A percentile compares a stretch with the other conserved stretches of the same genome.
Evolutionary conservation across 2,113 vertebrate genomes (phyloP).

Genomic region (Proterorhinus semilunaris): DNA sequence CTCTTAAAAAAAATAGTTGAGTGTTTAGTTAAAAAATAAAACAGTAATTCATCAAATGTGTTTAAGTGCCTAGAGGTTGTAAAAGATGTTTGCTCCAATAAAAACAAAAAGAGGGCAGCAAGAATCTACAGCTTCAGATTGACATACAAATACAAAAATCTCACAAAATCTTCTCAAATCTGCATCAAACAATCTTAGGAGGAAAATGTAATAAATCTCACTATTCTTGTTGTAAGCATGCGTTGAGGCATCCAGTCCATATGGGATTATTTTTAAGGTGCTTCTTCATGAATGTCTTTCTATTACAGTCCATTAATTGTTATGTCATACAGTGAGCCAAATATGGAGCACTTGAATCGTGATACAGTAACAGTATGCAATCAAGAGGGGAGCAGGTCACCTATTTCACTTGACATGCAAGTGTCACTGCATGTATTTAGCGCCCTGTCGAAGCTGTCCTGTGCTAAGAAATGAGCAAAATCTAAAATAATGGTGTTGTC

Average conservation of each 20-base stretch:
- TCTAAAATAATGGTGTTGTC: slow-evolving; percentile 30
- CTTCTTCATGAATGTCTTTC: slow-evolving; percentile 30
- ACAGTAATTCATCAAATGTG: background rate
- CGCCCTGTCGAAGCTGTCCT: slow-evolving; percentile 24
- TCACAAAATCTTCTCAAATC: background rate
- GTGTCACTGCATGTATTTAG: slow-evolving; percentile 37
- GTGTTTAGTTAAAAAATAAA: background rate
- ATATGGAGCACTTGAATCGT: slow-evolving; percentile 31
- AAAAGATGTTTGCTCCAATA: slow-evolving; percentile 16
- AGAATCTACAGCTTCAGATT: background rate
- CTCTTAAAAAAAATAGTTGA: slow-evolving; percentile 42
- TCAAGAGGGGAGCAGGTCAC: slow-evolving; percentile 43
- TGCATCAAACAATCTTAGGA: no score
- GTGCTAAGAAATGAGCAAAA: slow-evolving; percentile 26
- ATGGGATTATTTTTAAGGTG: slow-evolving; percentile 18
- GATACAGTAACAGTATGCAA: slow-evolving; percentile 43
- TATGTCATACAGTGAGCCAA: slow-evolving; percentile 45
- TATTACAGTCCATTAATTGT: slow-evolving; percentile 48
- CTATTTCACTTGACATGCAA: slow-evolving; percentile 46
- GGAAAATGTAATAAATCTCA: background rate
- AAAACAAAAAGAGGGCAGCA: slow-evolving; percentile 32
- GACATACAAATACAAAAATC: background rate
- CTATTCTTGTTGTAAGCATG: background rate
- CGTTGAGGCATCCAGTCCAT: background rate
- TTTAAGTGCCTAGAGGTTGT: background rate